Percentiles rank a stretch among this genome's conserved stretches.
These are phyloP conservation scores for Eleutherodactylus coqui DNA, from an alignment of 2,797 vertebrate genomes.

Conservation along the genomic window DNA sequence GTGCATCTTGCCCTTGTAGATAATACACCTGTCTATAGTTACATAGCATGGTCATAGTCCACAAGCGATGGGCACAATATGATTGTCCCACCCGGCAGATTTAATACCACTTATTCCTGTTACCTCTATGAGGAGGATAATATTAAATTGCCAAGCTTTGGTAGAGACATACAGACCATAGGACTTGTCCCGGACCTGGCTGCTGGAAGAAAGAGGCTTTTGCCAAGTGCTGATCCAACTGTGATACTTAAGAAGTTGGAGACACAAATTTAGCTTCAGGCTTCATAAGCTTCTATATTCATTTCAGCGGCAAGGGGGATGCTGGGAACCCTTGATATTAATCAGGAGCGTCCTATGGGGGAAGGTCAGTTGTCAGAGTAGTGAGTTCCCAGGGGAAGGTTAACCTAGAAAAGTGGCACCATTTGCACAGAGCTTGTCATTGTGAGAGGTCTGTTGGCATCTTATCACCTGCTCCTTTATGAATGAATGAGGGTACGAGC, in stretches of 20 bases:
- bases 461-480: neutral
- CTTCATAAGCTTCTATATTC: slow-evolving; percentile 76
- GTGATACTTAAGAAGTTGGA: slow-evolving; percentile 78
- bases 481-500: neutral
- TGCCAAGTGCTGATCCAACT: slow-evolving; percentile 66
- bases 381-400: neutral
- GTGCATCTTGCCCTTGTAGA: neutral
- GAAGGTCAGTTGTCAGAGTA: slow-evolving; percentile 29
- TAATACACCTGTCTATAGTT: neutral
- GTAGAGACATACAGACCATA: slow-evolving; percentile 82
- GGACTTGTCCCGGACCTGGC: slow-evolving; percentile 67
- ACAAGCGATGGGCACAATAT: neutral
- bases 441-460: slow-evolving; percentile 3
- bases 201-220: slow-evolving; percentile 73
- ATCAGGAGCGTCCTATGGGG: neutral
- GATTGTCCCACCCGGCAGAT: neutral
- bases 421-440: slow-evolving; percentile 16
- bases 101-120: neutral
- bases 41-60: neutral
- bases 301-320: slow-evolving; percentile 68
- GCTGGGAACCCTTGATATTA: slow-evolving; percentile 60
- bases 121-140: neutral
- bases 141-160: neutral
- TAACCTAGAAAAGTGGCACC: slow-evolving; percentile 42
- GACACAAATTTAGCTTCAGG: slow-evolving; percentile 89